Evolutionary conservation across 2,113 vertebrate genomes (phyloP), one percentile per base, ranked within the genome.

Genomic region (Scartelaos histophorus): DNA sequence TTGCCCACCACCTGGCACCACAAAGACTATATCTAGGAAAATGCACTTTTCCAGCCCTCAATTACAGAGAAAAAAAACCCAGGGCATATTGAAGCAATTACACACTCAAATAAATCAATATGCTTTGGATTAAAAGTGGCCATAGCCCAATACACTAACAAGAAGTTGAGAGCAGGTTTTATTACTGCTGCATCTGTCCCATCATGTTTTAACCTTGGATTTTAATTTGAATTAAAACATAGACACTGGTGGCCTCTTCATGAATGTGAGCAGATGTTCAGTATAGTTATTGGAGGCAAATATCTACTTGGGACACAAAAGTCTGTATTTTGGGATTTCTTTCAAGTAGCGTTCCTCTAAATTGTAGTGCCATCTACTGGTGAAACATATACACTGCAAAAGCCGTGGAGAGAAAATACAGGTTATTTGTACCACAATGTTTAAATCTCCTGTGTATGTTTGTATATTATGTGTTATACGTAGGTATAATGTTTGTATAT

Each of bases 1-100:
- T 76, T 87, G 80, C 88, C 87, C 85, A 75, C 89, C 83, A 85
- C 76, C 89, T 93, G 91, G 91, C 91, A 88, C 71, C 11, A 25
- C 6, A 29, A 49, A 73, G 81, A 51, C 76, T 76, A 88, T 89
- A 88, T 92, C 87, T 88, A 90, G 83, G 85, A 85, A 87, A 87
- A 75, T 78, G 81, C 72, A 64, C 74, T 73, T 66, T 86, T 89
- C 92, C 91, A 93, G 89, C 85, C 90, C 88, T 91, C 90, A 91
- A 91, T 91, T 91, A 93, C 76, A 75, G 87, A 77, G 82, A 84
- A 84, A 90, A n/a, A 88, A 88, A 43, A 91, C 93, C 92, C 92
- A 92, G 90, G 85, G 92, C 93, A 93, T 86, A 87, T 89, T 92
- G 93, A 93, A 94, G 90, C 92, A 92, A 92, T 94, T 93, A 93